phyloP scores from a whole-genome alignment of 2,888 invertebrate species.

The Marasmarcha lunaedactyla region DNA sequence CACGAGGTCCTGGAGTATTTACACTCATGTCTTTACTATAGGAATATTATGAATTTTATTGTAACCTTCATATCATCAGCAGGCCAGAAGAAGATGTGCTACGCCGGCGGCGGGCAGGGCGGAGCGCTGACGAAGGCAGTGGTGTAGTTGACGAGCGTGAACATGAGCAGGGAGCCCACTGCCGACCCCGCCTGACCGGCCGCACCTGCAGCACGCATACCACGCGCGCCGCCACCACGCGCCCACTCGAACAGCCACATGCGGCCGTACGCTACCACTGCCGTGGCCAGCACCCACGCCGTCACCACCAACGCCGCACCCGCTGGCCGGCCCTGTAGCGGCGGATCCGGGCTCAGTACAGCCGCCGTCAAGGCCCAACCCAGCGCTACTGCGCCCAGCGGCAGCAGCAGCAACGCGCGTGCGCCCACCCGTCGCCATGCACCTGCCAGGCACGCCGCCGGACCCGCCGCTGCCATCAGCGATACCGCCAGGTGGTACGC shows the following conservation, averaged over 20 bases:
- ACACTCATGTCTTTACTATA: too few relatives aligned
- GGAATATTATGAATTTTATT: too few relatives aligned
- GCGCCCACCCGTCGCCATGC: slow-evolving; percentile 69
- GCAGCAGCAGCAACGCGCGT: slow-evolving; percentile 50
- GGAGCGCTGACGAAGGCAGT: slow-evolving; percentile 64
- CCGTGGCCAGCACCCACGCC: slow-evolving; percentile 77
- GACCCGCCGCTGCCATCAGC: slow-evolving; percentile 84
- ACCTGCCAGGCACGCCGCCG: slow-evolving; percentile 77
- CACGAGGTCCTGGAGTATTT: too few relatives aligned
- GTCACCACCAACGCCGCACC: slow-evolving; percentile 77
- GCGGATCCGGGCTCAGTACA: slow-evolving; percentile 79
- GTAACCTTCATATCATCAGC: too few relatives aligned
- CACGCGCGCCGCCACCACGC: slow-evolving; percentile 77
- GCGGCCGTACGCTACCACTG: slow-evolving; percentile 81
- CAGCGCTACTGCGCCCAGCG: slow-evolving; percentile 62
- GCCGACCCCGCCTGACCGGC: slow-evolving; percentile 83
- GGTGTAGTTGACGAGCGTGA: slow-evolving; percentile 76
- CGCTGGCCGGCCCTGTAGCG: slow-evolving; percentile 61
- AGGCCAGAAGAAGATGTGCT: too few relatives aligned
- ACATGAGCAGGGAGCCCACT: slow-evolving; percentile 77
- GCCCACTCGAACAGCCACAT: slow-evolving; percentile 82
- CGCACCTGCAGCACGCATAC: slow-evolving; percentile 82
- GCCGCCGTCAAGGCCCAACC: slow-evolving; percentile 79
- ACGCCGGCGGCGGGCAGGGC: slow-evolving; percentile 32
- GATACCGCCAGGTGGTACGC: slow-evolving; percentile 84